Percentiles rank a stretch among this genome's conserved stretches.
Evolutionary conservation across 2,113 vertebrate species (phyloP).

Genomic region (Centropristis striata): DNA sequence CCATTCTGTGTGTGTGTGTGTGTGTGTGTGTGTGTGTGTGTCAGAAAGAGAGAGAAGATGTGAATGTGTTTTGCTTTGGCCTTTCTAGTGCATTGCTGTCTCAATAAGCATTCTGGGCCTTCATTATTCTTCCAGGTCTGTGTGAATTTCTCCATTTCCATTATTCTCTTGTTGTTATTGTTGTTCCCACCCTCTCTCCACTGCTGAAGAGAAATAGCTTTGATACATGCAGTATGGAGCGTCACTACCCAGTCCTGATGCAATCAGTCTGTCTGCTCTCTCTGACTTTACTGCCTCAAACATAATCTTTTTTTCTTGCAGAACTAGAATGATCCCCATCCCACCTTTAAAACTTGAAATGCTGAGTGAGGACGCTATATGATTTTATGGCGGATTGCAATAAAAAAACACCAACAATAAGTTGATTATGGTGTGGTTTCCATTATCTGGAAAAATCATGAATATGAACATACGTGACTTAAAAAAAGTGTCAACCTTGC

Average conservation of each 20-base stretch:
- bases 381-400: slow-evolving; percentile 13
- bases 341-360: slow-evolving; percentile 31
- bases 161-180: slow-evolving; percentile 62
- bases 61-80: slow-evolving; percentile 42
- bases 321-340: slow-evolving; percentile 33
- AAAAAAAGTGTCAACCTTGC: no score
- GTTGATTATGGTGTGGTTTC: no score
- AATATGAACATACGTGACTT: no score
- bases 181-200: slow-evolving; percentile 51
- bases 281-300: slow-evolving; percentile 26
- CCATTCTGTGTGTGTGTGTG: slow-evolving; percentile 7
- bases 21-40: neutral
- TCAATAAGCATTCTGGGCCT: slow-evolving; percentile 59
- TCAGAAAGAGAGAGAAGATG: slow-evolving; percentile 24
- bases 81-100: slow-evolving; percentile 37
- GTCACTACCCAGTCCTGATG: slow-evolving; percentile 17
- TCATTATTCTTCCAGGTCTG: slow-evolving; percentile 59
- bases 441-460: no score
- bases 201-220: slow-evolving; percentile 57
- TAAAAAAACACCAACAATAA: neutral
- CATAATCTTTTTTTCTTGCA: slow-evolving; percentile 21
- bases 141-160: slow-evolving; percentile 64
- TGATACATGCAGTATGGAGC: slow-evolving; percentile 36
- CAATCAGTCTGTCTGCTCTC: slow-evolving; percentile 33
- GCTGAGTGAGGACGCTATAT: neutral